A percentile compares a stretch with the other conserved stretches of the same genome.
These are phyloP conservation scores for Incurvaria masculella DNA, from an alignment of 2,888 invertebrate species.

Conservation along the genomic window DNA sequence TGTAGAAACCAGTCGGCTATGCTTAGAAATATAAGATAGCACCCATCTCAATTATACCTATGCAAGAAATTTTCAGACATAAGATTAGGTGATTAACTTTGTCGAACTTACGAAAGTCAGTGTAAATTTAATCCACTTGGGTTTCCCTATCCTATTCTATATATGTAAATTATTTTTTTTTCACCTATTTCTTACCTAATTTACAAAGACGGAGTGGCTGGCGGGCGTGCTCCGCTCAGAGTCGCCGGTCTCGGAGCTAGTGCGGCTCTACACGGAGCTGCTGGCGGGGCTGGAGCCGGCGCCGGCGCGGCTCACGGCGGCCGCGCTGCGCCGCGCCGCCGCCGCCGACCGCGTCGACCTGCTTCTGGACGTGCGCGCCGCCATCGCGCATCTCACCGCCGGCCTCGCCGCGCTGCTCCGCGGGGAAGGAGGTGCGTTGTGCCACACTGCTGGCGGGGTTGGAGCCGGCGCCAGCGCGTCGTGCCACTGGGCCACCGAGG, in stretches of 20 bases:
- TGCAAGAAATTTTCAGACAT: too few species aligned
- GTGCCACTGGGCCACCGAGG: too few species aligned
- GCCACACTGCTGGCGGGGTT: constrained; percentile 22
- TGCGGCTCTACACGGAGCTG: constrained; percentile 37
- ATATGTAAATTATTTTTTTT: too few species aligned
- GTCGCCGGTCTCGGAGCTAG: constrained; percentile 31
- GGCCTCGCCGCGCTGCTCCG: constrained; percentile 29
- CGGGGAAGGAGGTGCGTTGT: constrained; percentile 8
- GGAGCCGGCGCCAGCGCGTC: constrained; percentile 19
- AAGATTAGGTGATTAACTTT: too few species aligned
- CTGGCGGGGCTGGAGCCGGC: constrained; percentile 38
- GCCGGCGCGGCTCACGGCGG: constrained; percentile 36
- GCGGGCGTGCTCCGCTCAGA: constrained; percentile 33
- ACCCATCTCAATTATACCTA: too few species aligned
- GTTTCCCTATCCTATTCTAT: too few species aligned
- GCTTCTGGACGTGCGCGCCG: constrained; percentile 28
- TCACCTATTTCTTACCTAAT: too few species aligned
- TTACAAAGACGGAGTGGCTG: constrained; percentile 43
- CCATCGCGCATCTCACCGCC: constrained; percentile 36
- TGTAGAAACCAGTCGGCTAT: too few species aligned
- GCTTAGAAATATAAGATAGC: too few species aligned
- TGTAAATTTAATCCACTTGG: too few species aligned
- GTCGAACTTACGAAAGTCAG: too few species aligned
- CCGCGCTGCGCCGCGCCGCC: constrained; percentile 32
- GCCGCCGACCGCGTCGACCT: constrained; percentile 33